A percentile compares a stretch with the other conserved stretches of the same genome.
phyloP scores from a whole-genome alignment of 2,888 invertebrate species.

The Danaus chrysippus region DNA sequence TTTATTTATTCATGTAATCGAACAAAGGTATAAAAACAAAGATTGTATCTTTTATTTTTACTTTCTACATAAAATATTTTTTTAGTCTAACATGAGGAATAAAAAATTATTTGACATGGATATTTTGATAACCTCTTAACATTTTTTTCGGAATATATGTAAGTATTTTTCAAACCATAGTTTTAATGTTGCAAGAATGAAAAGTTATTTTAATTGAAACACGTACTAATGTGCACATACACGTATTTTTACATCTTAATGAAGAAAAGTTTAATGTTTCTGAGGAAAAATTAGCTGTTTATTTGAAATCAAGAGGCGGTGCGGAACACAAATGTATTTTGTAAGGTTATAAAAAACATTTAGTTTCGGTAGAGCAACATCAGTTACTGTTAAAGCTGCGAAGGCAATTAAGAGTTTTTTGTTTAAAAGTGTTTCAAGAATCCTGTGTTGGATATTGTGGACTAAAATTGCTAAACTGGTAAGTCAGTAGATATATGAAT shows the following conservation, averaged over 20 bases:
- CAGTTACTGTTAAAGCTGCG: background rate
- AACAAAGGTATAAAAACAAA: too few relatives aligned
- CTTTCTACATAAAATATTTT: too few relatives aligned
- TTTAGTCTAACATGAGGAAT: too few relatives aligned
- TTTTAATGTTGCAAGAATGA: too few relatives aligned
- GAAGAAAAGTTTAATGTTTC: background rate
- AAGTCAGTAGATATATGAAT: background rate
- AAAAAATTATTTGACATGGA: too few relatives aligned
- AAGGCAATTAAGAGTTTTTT: slow-evolving; percentile 5
- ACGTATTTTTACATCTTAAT: background rate
- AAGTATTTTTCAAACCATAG: too few relatives aligned
- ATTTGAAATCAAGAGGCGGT: background rate
- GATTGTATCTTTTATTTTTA: too few relatives aligned
- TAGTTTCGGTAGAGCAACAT: slow-evolving; percentile 1
- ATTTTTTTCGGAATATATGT: too few relatives aligned
- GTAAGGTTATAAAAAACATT: slow-evolving; percentile 1
- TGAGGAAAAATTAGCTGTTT: background rate
- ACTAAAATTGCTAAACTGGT: background rate
- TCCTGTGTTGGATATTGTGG: background rate
- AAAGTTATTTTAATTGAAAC: too few relatives aligned
- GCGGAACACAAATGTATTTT: background rate
- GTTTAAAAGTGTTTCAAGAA: slow-evolving; percentile 1
- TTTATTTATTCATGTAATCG: too few relatives aligned
- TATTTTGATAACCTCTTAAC: too few relatives aligned
- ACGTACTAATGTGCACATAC: background rate